These are phyloP conservation scores for Vultur gryphus DNA, from an alignment of 2,797 vertebrate genomes.

Conservation along the genomic window DNA sequence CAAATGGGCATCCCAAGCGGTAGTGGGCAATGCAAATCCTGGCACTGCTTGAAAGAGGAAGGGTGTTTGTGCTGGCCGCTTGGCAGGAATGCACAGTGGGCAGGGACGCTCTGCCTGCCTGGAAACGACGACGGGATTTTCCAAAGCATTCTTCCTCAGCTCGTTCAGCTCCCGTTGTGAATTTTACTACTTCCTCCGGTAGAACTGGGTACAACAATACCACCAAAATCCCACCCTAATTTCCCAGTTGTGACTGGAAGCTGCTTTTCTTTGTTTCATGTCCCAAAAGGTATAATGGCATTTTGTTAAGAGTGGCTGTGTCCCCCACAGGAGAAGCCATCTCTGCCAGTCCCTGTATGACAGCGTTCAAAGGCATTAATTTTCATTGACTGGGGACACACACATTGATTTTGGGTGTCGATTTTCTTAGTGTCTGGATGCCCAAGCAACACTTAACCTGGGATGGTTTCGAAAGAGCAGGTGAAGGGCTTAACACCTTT, in stretches of 20 bases:
- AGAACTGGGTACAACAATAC: background rate
- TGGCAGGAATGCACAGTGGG: background rate
- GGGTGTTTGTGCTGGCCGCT: background rate
- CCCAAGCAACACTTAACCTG: background rate
- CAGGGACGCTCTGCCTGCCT: background rate
- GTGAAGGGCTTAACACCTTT: background rate
- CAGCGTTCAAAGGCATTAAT: background rate
- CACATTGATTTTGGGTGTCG: background rate
- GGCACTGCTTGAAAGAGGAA: background rate
- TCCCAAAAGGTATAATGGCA: background rate
- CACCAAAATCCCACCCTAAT: background rate
- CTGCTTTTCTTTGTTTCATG: background rate
- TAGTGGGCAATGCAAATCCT: background rate
- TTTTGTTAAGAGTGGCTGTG: background rate
- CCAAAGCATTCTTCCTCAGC: constrained; percentile 6
- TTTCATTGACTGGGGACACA: background rate
- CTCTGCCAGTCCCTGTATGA: background rate
- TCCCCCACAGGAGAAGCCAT: background rate
- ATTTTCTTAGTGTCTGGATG: background rate
- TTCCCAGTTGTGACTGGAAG: background rate
- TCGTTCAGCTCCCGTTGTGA: background rate
- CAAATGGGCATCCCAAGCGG: background rate
- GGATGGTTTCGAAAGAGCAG: background rate
- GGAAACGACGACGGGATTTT: constrained; percentile 20
- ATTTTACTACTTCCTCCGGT: constrained; percentile 11